Conservation (phyloP, 2,797 vertebrate genomes). For the Trachurus trachurus region DNA sequence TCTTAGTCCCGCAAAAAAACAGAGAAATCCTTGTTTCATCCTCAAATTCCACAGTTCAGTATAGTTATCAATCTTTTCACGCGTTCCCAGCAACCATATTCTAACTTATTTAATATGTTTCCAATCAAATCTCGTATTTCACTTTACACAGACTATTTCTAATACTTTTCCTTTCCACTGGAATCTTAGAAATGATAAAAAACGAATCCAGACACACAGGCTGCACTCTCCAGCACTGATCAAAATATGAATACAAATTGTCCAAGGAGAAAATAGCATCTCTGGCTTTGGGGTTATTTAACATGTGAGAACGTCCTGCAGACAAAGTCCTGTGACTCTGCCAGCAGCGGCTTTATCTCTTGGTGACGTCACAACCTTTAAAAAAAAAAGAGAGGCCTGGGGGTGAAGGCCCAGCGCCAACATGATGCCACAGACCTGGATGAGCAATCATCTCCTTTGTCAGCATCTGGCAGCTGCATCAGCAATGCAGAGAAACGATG, state of each 20-base stretch:
- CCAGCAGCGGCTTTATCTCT: constrained; percentile 13
- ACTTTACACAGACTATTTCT: too few species aligned
- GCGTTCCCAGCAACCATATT: too few species aligned
- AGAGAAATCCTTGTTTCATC: too few species aligned
- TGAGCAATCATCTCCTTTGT: constrained; percentile 57
- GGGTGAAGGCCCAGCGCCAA: constrained; percentile 6
- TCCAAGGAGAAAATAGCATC: neutral
- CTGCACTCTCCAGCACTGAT: neutral
- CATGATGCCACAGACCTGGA: constrained; percentile 14
- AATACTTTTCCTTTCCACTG: too few species aligned
- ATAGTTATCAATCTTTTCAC: too few species aligned
- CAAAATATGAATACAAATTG: neutral
- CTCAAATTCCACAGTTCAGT: too few species aligned
- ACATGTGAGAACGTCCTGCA: constrained; percentile 11
- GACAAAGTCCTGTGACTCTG: constrained; percentile 18
- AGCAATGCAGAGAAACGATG: constrained; percentile 70
- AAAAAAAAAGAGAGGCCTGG: constrained; percentile 2
- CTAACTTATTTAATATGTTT: too few species aligned
- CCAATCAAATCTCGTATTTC: too few species aligned
- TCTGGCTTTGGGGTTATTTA: constrained; percentile 1
- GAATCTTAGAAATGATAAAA: too few species aligned
- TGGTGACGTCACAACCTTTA: constrained; percentile 3
- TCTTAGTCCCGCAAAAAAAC: too few species aligned
- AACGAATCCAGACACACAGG: too few species aligned
- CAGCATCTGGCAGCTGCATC: constrained; percentile 63